Conservation (phyloP, 2,113 vertebrate genomes). For the Orthochromis indermauri region DNA sequence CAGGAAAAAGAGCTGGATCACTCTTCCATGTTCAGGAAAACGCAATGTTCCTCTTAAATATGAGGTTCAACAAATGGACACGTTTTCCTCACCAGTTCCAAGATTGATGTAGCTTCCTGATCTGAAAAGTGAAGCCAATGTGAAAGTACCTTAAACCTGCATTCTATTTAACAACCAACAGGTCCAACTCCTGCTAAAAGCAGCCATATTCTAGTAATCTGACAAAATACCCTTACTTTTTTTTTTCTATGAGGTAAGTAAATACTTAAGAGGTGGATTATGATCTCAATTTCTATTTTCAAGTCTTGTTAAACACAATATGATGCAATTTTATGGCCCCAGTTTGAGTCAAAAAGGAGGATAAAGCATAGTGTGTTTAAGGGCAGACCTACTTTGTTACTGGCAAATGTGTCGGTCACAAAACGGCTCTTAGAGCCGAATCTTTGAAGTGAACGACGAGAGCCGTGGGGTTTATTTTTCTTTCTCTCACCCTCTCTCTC, state of each 20-base stretch:
- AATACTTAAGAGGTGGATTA: neutral
- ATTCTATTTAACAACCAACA: neutral
- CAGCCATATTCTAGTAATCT: neutral
- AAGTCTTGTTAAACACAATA: neutral
- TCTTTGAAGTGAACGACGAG: accelerated
- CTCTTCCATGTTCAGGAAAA: neutral
- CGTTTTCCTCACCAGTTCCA: neutral
- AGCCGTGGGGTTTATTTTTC: neutral
- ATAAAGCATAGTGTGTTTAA: neutral
- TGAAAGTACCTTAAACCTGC: neutral
- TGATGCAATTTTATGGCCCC: neutral
- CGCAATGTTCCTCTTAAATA: neutral
- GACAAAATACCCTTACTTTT: neutral
- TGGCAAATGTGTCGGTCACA: neutral
- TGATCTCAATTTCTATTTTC: neutral
- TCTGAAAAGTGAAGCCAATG: neutral
- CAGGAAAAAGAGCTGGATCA: neutral
- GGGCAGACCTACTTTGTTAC: neutral
- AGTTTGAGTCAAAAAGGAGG: neutral
- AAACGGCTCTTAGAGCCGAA: neutral
- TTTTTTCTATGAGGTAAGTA: neutral
- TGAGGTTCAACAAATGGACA: neutral
- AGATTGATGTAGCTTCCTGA: neutral
- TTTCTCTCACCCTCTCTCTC: neutral
- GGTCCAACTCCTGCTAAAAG: neutral